phyloP scores from a whole-genome alignment of 2,888 invertebrate genomes.

The Drosophila peninsularis region DNA sequence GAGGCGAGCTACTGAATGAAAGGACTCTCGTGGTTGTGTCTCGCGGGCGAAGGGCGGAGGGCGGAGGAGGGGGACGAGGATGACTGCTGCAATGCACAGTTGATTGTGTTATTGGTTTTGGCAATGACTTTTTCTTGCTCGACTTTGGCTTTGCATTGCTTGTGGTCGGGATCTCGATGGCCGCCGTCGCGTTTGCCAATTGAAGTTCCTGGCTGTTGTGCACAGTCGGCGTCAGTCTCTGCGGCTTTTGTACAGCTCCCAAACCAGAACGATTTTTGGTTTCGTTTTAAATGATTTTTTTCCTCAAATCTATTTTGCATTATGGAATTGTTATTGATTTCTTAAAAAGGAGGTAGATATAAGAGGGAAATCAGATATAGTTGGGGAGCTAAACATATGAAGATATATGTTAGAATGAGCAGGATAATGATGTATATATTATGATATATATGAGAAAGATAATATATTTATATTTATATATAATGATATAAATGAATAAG shows the following conservation, averaged over 20 bases:
- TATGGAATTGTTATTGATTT: constrained; percentile 1
- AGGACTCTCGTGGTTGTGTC: constrained; percentile 42
- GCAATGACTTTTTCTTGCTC: constrained; percentile 68
- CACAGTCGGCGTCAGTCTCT: neutral
- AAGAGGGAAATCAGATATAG: neutral
- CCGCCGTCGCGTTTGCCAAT: constrained; percentile 39
- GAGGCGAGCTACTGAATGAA: constrained; percentile 52
- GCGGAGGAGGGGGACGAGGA: neutral
- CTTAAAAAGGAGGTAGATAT: neutral
- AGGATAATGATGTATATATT: neutral
- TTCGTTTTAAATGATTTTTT: neutral
- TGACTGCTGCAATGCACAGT: constrained; percentile 56
- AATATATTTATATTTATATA: too few species aligned
- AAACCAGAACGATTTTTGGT: neutral
- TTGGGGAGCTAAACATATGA: neutral
- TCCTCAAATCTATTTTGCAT: neutral
- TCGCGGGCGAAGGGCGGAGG: neutral
- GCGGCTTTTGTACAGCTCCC: neutral
- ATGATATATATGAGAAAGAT: too few species aligned
- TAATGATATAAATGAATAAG: too few species aligned
- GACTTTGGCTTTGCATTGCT: constrained; percentile 43
- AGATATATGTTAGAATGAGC: neutral
- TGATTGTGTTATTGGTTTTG: constrained; percentile 79
- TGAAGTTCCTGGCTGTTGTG: constrained; percentile 24
- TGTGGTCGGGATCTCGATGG: constrained; percentile 44